Conservation (phyloP, 2,888 invertebrate species). For the Chirona hameri region DNA sequence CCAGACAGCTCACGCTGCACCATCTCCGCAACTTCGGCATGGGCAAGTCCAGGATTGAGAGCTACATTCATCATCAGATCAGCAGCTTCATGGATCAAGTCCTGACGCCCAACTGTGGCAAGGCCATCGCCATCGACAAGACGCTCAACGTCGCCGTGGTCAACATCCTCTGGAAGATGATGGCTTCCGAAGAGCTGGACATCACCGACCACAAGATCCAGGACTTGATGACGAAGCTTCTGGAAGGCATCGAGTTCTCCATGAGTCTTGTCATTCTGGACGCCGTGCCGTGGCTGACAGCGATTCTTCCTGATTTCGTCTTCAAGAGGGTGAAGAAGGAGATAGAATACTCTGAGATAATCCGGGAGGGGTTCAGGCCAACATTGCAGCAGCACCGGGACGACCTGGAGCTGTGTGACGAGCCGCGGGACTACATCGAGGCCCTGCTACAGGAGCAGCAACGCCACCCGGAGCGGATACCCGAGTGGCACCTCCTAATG, state of each 20-base stretch:
- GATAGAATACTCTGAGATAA: not conserved
- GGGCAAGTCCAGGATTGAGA: conserved; percentile 10
- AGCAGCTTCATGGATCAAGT: not conserved
- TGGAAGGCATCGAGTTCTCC: not conserved
- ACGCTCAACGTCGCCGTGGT: conserved; percentile 31
- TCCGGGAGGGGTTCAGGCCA: not conserved
- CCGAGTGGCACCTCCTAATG: not conserved
- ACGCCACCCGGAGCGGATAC: not conserved
- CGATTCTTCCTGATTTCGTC: not conserved
- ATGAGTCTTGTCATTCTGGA: not conserved
- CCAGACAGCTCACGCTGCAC: conserved; percentile 11
- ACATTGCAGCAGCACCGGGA: not conserved
- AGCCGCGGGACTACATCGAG: not conserved
- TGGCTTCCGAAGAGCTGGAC: conserved; percentile 8
- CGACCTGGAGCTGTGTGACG: not conserved
- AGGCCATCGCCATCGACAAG: not conserved
- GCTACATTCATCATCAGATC: conserved; percentile 7
- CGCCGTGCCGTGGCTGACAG: not conserved
- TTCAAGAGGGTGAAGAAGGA: no score
- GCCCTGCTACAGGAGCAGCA: not conserved
- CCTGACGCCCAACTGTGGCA: not conserved
- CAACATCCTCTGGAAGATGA: conserved; percentile 34
- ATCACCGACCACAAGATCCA: not conserved
- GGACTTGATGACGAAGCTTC: not conserved
- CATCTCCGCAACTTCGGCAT: conserved; percentile 24